Conservation (phyloP, 2,888 invertebrate genomes). For the Scaeva pyrastri region DNA sequence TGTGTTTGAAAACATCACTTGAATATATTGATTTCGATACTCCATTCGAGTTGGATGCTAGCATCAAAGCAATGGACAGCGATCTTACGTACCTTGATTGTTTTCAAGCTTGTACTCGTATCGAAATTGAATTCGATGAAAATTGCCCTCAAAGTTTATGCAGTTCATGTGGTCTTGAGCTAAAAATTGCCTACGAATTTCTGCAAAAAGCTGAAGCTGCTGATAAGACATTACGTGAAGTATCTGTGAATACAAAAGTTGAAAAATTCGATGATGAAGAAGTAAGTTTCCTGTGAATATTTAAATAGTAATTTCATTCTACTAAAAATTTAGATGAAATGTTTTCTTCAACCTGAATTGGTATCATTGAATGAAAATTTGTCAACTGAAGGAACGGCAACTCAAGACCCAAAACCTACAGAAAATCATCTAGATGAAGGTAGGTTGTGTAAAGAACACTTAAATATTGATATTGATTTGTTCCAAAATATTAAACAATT, state of each 20-base stretch:
- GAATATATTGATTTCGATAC: conserved; percentile 77
- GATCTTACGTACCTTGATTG: conserved; percentile 77
- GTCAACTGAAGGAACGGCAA: conserved; percentile 3
- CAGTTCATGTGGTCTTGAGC: conserved; percentile 74
- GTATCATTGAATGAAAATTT: not conserved
- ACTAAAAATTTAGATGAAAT: conserved; percentile 5
- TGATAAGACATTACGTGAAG: conserved; percentile 69
- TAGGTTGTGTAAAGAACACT: conserved; percentile 7
- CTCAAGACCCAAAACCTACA: not conserved
- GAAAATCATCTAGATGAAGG: conserved; percentile 52
- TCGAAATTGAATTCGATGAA: conserved; percentile 65
- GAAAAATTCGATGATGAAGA: conserved; percentile 57
- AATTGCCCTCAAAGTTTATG: conserved; percentile 76
- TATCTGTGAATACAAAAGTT: conserved; percentile 41
- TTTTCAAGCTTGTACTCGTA: conserved; percentile 77
- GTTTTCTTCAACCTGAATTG: not conserved
- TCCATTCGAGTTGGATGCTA: conserved; percentile 68
- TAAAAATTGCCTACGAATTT: conserved; percentile 77
- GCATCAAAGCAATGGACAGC: conserved; percentile 7
- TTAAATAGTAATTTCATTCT: not conserved
- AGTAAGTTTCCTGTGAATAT: not conserved
- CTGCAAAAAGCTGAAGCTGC: conserved; percentile 76
- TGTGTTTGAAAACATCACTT: conserved; percentile 77
- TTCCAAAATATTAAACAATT: not conserved
- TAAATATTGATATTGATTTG: not conserved